phyloP scores from a whole-genome alignment of 2,888 invertebrate genomes.

The Tetropium fuscum region DNA sequence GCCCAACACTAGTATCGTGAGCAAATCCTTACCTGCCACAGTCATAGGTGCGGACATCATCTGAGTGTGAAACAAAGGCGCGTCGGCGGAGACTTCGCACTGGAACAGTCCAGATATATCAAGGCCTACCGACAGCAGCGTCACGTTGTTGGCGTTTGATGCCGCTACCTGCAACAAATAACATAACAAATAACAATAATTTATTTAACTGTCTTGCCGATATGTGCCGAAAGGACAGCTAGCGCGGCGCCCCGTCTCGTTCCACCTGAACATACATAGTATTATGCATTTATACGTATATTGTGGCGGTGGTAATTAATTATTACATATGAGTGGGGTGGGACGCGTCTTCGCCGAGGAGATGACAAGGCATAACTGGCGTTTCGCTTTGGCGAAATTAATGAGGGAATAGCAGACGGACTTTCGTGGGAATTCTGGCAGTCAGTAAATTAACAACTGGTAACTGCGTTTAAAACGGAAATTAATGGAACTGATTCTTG shows the following conservation, averaged over 20 bases:
- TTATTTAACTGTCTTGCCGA: slow-evolving; percentile 23
- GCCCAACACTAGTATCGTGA: no score
- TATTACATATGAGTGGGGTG: neutral
- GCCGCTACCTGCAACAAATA: slow-evolving; percentile 71
- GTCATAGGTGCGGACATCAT: slow-evolving; percentile 73
- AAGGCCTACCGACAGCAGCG: slow-evolving; percentile 75
- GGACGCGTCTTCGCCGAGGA: neutral
- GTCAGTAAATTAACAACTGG: neutral
- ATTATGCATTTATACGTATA: neutral
- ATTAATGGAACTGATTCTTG: no score
- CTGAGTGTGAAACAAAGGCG: slow-evolving; percentile 77
- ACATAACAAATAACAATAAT: slow-evolving; percentile 23
- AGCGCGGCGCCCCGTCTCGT: neutral
- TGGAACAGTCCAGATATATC: slow-evolving; percentile 77
- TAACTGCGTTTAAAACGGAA: no score
- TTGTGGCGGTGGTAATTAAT: slow-evolving; percentile 6
- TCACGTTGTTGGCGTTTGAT: slow-evolving; percentile 77
- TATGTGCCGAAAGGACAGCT: slow-evolving; percentile 12
- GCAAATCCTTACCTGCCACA: slow-evolving; percentile 72
- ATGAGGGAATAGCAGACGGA: no score
- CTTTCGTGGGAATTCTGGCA: neutral
- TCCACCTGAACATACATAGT: neutral
- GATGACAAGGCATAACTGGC: neutral
- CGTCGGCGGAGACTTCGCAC: slow-evolving; percentile 81
- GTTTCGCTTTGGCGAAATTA: neutral